A percentile compares a stretch with the other conserved stretches of the same genome.
Evolutionary conservation across 2,888 invertebrate genomes (phyloP).

Genomic region (Euzetes globulus): DNA sequence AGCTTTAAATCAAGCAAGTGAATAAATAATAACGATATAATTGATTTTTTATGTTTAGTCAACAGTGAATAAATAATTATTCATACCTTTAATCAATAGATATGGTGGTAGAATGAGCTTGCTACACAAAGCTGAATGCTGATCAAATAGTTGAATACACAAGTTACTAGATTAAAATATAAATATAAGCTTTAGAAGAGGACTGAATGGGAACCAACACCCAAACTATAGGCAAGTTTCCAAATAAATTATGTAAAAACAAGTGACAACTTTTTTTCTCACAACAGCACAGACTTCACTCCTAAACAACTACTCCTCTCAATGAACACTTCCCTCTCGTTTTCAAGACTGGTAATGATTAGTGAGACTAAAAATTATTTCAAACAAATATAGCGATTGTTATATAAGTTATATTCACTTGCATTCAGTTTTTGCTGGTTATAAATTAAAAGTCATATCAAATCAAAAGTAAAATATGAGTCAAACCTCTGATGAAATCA

Average conservation of each 20-base stretch:
- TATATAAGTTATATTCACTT: neutral
- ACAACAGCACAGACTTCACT: neutral
- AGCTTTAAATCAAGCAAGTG: too few relatives aligned
- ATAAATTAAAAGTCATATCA: neutral
- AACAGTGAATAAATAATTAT: too few relatives aligned
- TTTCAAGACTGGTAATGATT: neutral
- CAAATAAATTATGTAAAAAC: constrained; percentile 4
- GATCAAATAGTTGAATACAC: neutral
- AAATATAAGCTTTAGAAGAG: neutral
- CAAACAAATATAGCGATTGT: too few relatives aligned
- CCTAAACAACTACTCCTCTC: neutral
- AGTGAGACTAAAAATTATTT: too few relatives aligned
- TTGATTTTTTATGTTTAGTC: too few relatives aligned
- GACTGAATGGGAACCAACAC: constrained; percentile 10
- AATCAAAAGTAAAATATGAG: neutral
- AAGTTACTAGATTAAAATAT: neutral
- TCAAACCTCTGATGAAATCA: too few relatives aligned
- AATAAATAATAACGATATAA: too few relatives aligned
- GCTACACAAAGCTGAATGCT: too few relatives aligned
- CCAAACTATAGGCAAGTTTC: constrained; percentile 26
- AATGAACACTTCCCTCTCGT: neutral
- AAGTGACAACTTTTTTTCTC: neutral
- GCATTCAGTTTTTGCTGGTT: neutral
- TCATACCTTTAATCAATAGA: too few relatives aligned
- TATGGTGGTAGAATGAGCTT: too few relatives aligned